These are phyloP conservation scores for Eupristina koningsbergeri DNA, from an alignment of 1,140 invertebrate genomes.

Conservation along the genomic window DNA sequence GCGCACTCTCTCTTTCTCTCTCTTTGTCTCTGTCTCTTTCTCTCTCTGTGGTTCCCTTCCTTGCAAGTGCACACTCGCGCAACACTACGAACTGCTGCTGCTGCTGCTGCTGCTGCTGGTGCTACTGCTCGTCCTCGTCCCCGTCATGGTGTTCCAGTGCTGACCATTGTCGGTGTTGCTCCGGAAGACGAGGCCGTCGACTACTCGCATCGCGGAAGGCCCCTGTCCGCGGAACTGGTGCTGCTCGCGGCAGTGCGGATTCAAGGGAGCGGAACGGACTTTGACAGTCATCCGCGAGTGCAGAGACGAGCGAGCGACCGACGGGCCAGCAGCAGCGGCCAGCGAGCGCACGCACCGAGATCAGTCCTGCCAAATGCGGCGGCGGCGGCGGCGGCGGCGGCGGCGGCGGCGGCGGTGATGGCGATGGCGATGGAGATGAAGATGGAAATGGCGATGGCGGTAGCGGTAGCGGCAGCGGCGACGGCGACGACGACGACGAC, in stretches of 20 bases:
- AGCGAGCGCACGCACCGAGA: not conserved
- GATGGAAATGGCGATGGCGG: not conserved
- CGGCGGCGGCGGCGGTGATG: not conserved
- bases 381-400: too few species aligned
- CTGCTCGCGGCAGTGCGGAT: not conserved
- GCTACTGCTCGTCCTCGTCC: slow-evolving; percentile 14
- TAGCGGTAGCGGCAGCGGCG: too few species aligned
- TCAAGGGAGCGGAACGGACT: slow-evolving; percentile 41
- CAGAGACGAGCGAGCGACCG: too few species aligned
- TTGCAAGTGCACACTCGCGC: not conserved
- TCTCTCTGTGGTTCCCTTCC: not conserved
- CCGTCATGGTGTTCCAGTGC: not conserved
- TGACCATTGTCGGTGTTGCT: not conserved
- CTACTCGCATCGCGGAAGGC: slow-evolving; percentile 44
- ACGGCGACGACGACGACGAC: not conserved
- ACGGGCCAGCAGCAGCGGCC: not conserved
- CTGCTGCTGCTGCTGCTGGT: slow-evolving; percentile 17
- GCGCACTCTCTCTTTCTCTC: not conserved
- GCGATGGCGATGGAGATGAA: not conserved
- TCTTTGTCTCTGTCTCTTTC: not conserved
- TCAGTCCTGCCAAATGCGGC: slow-evolving; percentile 12
- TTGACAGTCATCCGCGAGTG: slow-evolving; percentile 70
- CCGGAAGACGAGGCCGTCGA: slow-evolving; percentile 44
- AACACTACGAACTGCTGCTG: slow-evolving; percentile 26
- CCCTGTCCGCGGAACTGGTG: slow-evolving; percentile 22